These are phyloP conservation scores for Hydrotaea diabolus DNA, from an alignment of 2,888 invertebrate species.

Conservation along the genomic window DNA sequence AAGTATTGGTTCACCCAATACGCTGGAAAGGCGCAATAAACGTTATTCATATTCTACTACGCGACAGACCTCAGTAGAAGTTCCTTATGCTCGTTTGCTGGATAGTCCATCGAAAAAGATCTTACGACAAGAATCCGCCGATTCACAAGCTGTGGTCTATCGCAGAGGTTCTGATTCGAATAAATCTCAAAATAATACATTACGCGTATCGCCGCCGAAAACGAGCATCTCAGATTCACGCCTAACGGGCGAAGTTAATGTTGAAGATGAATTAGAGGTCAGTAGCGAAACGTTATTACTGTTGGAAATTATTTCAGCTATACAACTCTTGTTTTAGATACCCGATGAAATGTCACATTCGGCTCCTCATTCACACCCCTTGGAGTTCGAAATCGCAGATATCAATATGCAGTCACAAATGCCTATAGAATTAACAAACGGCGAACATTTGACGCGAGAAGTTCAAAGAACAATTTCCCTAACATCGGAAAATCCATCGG, in stretches of 20 bases:
- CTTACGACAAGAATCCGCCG: conserved; percentile 80
- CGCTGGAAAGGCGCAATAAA: conserved; percentile 81
- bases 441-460: conserved; percentile 78
- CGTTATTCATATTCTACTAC: conserved; percentile 83
- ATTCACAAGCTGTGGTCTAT: conserved; percentile 82
- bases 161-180: conserved; percentile 82
- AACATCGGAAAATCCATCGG: conserved; percentile 94
- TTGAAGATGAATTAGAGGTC: conserved; percentile 82
- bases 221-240: conserved; percentile 93
- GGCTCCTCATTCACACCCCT: conserved; percentile 80
- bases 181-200: conserved; percentile 71
- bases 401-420: conserved; percentile 73
- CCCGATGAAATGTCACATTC: conserved; percentile 81
- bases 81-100: conserved; percentile 90
- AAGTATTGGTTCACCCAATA: conserved; percentile 80
- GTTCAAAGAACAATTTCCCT: conserved; percentile 91
- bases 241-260: conserved; percentile 87
- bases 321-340: conserved; percentile 71
- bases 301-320: neutral
- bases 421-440: conserved; percentile 69
- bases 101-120: conserved; percentile 83
- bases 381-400: conserved; percentile 80
- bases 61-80: conserved; percentile 81
- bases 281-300: conserved; percentile 32
- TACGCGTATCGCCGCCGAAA: conserved; percentile 85